Evolutionary conservation across 2,797 vertebrate genomes (phyloP), one percentile per base, ranked within the genome.

Genomic region (Alca torda): DNA sequence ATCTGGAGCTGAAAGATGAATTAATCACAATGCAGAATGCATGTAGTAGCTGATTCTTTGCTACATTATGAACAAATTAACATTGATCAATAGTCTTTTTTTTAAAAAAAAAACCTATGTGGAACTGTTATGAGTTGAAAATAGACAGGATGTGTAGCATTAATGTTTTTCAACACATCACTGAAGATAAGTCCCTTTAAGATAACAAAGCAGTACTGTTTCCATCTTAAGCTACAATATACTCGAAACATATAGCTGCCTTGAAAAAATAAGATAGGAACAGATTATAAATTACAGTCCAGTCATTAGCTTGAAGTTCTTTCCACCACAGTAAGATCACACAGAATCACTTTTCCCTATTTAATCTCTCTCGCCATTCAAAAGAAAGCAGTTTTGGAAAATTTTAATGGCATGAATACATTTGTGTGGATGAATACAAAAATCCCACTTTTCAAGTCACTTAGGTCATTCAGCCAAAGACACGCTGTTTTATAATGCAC

Each of bases 361-460:
- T 64, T 75, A 79, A 81, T 73, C 77, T 90, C 72, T 51, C 30
- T 33, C 9, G 9, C n/a, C 14, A 63, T 83, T 94, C 48, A 84
- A 77, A 93, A 95, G 21, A 90, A 88, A 78, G 46, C 28, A 60
- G 33, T 72, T 91, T 94, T 76, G 70, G 68, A 84, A 94, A 94
- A 74, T 51, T 48, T 92, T 87, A 97, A 94, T 31, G 35, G 91
- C 85, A 93, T 84, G 74, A 94, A 93, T 93, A 94, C 17, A 61
- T 95, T 95, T 83, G 30, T 50, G 74, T n/a, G 63, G 77, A 70
- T 72, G 90, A 83, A 96, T 43, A 74, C 31, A 91, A 95, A 96
- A 97, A 97, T 93, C 74, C 67, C 67, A 59, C 81, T 93, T 94
- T 96, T 97, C 87, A 91, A 95, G 82, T 77, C 69, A 21, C 45